phyloP scores from a whole-genome alignment of 2,797 vertebrate genomes.

The Hipposideros larvatus region DNA sequence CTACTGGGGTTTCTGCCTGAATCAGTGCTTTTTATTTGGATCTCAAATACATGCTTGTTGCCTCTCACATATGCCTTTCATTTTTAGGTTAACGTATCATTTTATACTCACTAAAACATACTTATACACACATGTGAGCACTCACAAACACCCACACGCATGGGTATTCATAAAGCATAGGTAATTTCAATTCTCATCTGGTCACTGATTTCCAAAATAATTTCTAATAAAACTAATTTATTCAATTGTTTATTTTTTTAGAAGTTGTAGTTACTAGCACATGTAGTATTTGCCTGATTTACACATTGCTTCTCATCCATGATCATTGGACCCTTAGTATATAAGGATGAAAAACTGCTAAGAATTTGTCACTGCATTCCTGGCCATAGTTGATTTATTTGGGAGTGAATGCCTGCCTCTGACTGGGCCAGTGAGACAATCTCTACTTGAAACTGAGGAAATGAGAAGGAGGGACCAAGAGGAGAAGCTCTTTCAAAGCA shows the following conservation, averaged over 20 bases:
- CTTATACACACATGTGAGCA: background rate
- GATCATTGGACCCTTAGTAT: background rate
- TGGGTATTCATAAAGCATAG: background rate
- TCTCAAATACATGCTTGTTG: background rate
- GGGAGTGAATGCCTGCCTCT: background rate
- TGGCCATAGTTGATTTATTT: background rate
- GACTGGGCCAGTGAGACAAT: background rate
- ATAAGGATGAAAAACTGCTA: background rate
- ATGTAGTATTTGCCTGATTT: background rate
- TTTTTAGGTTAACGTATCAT: background rate
- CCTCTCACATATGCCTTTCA: background rate
- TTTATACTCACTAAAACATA: background rate
- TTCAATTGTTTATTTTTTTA: background rate
- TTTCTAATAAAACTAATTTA: background rate
- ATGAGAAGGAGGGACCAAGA: background rate
- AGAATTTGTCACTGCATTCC: background rate
- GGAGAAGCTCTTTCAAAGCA: background rate
- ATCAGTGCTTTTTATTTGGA: background rate
- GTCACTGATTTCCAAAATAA: background rate
- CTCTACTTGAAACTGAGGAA: background rate
- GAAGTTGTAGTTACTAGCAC: background rate
- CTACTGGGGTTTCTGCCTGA: background rate
- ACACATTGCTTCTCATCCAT: background rate
- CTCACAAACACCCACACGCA: background rate
- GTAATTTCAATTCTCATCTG: background rate